A percentile compares a stretch with the other conserved stretches of the same genome.
These are phyloP conservation scores for Arizona elegans DNA, from an alignment of 2,113 vertebrate species.

Conservation along the genomic window DNA sequence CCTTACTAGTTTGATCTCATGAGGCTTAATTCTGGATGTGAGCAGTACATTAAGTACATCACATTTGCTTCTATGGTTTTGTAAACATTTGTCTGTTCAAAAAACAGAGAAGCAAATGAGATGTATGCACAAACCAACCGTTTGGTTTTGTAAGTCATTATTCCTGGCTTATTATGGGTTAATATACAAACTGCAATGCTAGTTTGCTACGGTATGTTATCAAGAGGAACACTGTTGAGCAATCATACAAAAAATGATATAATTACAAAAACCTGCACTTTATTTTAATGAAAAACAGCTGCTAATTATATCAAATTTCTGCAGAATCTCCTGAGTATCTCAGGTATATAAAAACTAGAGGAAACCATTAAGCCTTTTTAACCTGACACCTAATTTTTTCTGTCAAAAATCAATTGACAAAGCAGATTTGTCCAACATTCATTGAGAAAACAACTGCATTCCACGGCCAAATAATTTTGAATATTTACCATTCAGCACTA, in stretches of 20 bases:
- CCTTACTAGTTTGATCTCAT: not conserved
- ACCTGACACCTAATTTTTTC: constrained; percentile 62
- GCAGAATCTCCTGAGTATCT: constrained; percentile 40
- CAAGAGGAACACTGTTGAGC: constrained; percentile 46
- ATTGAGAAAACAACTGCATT: constrained; percentile 54
- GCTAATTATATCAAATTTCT: constrained; percentile 53
- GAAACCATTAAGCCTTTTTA: constrained; percentile 64
- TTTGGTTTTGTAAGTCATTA: not conserved
- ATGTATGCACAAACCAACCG: not conserved
- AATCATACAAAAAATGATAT: constrained; percentile 59
- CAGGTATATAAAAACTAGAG: constrained; percentile 34
- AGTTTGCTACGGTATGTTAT: constrained; percentile 38
- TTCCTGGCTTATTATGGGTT: not conserved
- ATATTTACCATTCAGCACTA: constrained; percentile 49
- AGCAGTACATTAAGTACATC: not conserved
- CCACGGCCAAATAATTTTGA: constrained; percentile 37
- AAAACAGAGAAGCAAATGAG: not conserved
- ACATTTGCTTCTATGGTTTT: not conserved
- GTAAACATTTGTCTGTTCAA: not conserved
- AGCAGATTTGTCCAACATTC: constrained; percentile 51
- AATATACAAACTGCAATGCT: constrained; percentile 2
- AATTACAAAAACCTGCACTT: constrained; percentile 59
- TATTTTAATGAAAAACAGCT: constrained; percentile 62
- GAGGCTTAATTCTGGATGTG: not conserved
- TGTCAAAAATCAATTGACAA: constrained; percentile 58